A percentile compares a stretch with the other conserved stretches of the same genome.
Conservation (phyloP, 2,888 invertebrate genomes). For the Epicampocera succincta region DNA sequence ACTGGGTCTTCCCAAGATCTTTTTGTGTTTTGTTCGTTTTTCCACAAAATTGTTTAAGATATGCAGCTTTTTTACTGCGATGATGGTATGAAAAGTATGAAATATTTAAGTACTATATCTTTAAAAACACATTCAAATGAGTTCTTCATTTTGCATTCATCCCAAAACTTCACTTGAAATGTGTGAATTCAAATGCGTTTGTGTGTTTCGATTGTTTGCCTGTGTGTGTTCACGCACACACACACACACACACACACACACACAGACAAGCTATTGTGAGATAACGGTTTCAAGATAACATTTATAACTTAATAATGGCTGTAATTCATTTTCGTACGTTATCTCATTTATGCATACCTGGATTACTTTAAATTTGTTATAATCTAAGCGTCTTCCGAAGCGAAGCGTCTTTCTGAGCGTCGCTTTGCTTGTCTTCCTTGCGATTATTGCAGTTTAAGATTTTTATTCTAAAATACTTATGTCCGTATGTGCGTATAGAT, state of each 20-base stretch:
- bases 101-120: background rate
- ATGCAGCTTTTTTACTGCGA: constrained; percentile 18
- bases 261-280: constrained; percentile 10
- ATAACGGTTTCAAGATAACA: constrained; percentile 57
- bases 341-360: constrained; percentile 39
- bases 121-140: constrained; percentile 38
- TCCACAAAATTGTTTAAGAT: constrained; percentile 8
- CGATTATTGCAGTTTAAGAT: background rate
- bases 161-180: too few relatives aligned
- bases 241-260: background rate
- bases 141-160: background rate
- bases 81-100: constrained; percentile 10
- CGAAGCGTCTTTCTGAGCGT: background rate
- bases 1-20: constrained; percentile 43
- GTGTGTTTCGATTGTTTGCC: too few relatives aligned
- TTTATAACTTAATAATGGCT: constrained; percentile 56
- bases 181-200: background rate
- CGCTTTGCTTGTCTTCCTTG: background rate
- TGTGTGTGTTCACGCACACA: too few relatives aligned
- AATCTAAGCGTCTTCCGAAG: background rate
- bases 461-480: background rate
- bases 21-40: constrained; percentile 42
- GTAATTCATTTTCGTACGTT: constrained; percentile 55
- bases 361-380: constrained; percentile 30
- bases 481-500: too few relatives aligned